Conservation (phyloP, 2,797 vertebrate species). For the Sternotherus odoratus region DNA sequence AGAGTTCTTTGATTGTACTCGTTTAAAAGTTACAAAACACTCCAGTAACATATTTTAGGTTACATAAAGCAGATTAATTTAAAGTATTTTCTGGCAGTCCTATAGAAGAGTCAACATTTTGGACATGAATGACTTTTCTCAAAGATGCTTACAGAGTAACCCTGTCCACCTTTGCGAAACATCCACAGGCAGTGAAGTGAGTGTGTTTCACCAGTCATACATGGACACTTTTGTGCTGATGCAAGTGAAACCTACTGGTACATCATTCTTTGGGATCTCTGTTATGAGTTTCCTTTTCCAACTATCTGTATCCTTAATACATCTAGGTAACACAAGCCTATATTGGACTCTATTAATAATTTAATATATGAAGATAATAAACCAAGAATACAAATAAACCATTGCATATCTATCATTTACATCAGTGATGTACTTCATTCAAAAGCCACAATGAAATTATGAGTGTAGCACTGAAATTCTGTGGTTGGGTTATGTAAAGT, state of each 20-base stretch:
- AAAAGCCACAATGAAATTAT: not conserved
- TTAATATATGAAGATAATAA: not conserved
- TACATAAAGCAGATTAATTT: not conserved
- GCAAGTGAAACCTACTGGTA: not conserved
- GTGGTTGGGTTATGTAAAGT: rapidly evolving
- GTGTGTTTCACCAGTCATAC: not conserved
- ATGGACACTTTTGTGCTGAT: not conserved
- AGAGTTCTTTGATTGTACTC: not conserved
- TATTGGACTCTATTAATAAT: rapidly evolving
- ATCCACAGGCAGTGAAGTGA: not conserved
- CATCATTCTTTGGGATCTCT: not conserved
- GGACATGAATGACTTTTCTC: not conserved
- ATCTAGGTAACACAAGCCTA: not conserved
- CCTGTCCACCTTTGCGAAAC: not conserved
- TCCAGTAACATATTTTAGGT: not conserved
- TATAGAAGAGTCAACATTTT: not conserved
- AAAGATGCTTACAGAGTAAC: not conserved
- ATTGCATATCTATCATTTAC: not conserved
- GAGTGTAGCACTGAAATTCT: not conserved
- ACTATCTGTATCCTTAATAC: rapidly evolving
- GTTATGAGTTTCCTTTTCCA: not conserved
- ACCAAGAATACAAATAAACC: not conserved
- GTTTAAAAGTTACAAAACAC: not conserved
- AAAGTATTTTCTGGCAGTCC: not conserved
- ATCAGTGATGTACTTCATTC: not conserved